Conservation (phyloP, 2,797 vertebrate species). For the Sebastes taczanowskii region DNA sequence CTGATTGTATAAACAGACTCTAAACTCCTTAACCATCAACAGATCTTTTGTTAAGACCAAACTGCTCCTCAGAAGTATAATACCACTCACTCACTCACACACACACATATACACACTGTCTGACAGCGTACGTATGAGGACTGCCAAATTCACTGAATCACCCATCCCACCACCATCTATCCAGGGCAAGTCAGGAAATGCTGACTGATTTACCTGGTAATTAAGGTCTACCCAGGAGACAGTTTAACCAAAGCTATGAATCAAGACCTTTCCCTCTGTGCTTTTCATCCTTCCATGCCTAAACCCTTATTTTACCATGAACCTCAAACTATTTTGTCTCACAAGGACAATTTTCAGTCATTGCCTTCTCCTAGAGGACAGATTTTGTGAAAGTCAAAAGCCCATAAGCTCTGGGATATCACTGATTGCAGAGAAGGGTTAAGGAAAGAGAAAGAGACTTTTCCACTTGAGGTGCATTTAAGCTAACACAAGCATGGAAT, state of each 20-base stretch:
- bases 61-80: neutral
- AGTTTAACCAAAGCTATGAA: slow-evolving; percentile 61
- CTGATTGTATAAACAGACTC: neutral
- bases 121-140: slow-evolving; percentile 1
- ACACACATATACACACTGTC: neutral
- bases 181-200: slow-evolving; percentile 73
- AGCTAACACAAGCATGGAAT: slow-evolving; percentile 49
- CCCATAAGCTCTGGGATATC: slow-evolving; percentile 38
- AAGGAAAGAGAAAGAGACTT: slow-evolving; percentile 35
- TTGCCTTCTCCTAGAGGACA: slow-evolving; percentile 5
- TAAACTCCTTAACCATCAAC: slow-evolving; percentile 2
- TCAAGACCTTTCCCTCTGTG: slow-evolving; percentile 40
- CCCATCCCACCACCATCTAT: slow-evolving; percentile 11
- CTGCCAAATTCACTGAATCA: slow-evolving; percentile 48
- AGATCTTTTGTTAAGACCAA: slow-evolving; percentile 7
- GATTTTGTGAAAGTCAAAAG: slow-evolving; percentile 27
- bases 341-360: slow-evolving; percentile 34
- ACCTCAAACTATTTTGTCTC: slow-evolving; percentile 29
- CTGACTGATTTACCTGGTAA: slow-evolving; percentile 71
- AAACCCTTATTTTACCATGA: slow-evolving; percentile 41
- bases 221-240: slow-evolving; percentile 63
- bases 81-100: neutral
- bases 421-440: slow-evolving; percentile 44
- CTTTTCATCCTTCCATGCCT: slow-evolving; percentile 32
- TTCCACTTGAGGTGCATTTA: slow-evolving; percentile 54